phyloP scores from a whole-genome alignment of 1,140 invertebrate species.

The Aphelinus certus region DNA sequence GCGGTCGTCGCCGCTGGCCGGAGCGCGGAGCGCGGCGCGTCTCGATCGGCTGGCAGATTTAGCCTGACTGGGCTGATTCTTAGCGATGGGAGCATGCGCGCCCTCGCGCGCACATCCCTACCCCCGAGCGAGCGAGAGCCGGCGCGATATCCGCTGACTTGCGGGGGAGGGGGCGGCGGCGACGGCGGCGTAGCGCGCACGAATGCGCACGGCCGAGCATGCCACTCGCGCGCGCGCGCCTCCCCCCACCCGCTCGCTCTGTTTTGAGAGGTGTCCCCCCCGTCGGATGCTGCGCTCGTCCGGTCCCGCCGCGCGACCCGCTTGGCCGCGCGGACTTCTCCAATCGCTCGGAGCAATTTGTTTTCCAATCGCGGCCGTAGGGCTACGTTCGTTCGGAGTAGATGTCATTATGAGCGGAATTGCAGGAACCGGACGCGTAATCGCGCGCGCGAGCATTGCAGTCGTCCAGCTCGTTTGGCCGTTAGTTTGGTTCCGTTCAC shows the following conservation, averaged over 20 bases:
- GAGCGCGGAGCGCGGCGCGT: constrained; percentile 47
- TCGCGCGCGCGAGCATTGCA: no score
- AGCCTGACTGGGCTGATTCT: constrained; percentile 64
- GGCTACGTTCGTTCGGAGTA: no score
- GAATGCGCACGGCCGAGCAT: constrained; percentile 17
- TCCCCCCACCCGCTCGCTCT: neutral
- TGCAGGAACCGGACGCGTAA: no score
- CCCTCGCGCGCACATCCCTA: constrained; percentile 12
- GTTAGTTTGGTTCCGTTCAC: no score
- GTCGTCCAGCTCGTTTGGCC: no score
- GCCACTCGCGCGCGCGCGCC: neutral
- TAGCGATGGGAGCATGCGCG: constrained; percentile 62
- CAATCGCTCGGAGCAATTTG: no score
- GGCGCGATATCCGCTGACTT: neutral
- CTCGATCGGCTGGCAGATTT: constrained; percentile 63
- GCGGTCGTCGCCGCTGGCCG: no score
- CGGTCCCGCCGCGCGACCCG: neutral
- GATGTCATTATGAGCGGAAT: no score
- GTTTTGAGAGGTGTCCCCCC: neutral
- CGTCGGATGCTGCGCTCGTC: neutral
- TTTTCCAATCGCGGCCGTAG: no score
- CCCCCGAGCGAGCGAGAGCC: constrained; percentile 6
- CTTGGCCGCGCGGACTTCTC: neutral
- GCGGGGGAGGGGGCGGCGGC: neutral
- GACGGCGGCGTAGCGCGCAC: neutral